phyloP scores from a whole-genome alignment of 2,113 vertebrate genomes.

The Saguinus midas region DNA sequence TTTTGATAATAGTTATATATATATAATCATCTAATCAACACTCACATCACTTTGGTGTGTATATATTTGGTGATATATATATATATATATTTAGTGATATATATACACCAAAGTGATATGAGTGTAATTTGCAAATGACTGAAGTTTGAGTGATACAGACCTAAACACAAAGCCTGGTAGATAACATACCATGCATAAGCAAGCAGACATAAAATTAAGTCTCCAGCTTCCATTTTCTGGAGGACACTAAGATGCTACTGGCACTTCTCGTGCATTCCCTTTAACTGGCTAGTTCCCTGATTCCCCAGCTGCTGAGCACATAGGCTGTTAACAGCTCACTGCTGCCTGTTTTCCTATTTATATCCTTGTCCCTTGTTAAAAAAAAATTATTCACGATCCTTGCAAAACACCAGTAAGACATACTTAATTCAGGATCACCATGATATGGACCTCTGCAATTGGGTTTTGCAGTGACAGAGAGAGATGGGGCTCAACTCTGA shows the following conservation, averaged over 20 bases:
- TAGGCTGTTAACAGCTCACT: background rate
- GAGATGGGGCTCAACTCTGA: background rate
- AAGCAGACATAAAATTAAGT: background rate
- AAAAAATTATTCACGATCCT: background rate
- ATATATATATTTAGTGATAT: background rate
- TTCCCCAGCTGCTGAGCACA: background rate
- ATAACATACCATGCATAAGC: background rate
- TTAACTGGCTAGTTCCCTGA: background rate
- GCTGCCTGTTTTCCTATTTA: background rate
- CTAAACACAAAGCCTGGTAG: background rate
- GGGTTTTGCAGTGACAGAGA: background rate
- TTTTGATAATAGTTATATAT: background rate
- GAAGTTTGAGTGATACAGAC: background rate
- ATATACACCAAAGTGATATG: background rate
- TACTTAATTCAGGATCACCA: background rate
- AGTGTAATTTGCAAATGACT: background rate
- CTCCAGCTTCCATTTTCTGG: rapidly evolving
- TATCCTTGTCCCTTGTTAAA: rapidly evolving
- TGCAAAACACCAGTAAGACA: background rate
- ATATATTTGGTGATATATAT: background rate
- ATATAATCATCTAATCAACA: no score
- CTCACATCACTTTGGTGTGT: no score
- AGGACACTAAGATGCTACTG: background rate
- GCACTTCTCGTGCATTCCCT: background rate
- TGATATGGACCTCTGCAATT: no score